Base-by-base conservation (phyloP, 2,888 invertebrate genomes). In the Agriopis aurantiaria region DNA sequence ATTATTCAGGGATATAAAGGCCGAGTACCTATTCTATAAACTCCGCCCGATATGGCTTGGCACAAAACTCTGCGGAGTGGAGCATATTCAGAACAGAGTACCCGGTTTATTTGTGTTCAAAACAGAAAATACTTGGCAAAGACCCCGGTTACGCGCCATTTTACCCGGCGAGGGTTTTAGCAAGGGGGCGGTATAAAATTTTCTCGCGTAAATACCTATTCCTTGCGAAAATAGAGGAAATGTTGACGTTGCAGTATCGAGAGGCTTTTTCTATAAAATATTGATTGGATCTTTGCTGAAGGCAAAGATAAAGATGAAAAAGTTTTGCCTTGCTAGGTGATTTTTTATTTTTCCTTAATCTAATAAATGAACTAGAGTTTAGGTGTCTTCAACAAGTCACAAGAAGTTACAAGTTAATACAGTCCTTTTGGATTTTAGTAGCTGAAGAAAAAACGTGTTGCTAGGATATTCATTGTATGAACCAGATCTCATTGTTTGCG, bases 71-170 rank as follows among this genome's bases (percentile, higher is more conserved):
- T 76, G 79, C 76, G 72, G 75, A 74, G 80, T 77, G 81, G 76
- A 66, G 78, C 75, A 80, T 78, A 78, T 83, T 81, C 81, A 79
- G 80, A 78, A 80, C 85, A 84, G 80, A 81, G 78, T 77, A 76
- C 75, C 77, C 78, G 82, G 83, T 86, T 85, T 85, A 85, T 83
- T 80, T 78, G 80, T 80, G 80, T 83, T 82, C 77, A 80, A 79
- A 84, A 82, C 82, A 81, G 82, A 83, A 84, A 85, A 83, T 86
- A 82, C 81, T 85, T 82, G 83, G 83, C 84, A 82, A 80, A 79
- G 74, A 78, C 77, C 81, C 81, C 69, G 57, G 71, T 73, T 72
- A 75, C 72, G 65, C 74, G 72, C 70, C 73, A 75, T 74, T 75
- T 75, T 75, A 72, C 74, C 74, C 73, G 57, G 71, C 67, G 75